Conservation (phyloP, 2,888 invertebrate genomes). For the Hoplodrina blanda region DNA sequence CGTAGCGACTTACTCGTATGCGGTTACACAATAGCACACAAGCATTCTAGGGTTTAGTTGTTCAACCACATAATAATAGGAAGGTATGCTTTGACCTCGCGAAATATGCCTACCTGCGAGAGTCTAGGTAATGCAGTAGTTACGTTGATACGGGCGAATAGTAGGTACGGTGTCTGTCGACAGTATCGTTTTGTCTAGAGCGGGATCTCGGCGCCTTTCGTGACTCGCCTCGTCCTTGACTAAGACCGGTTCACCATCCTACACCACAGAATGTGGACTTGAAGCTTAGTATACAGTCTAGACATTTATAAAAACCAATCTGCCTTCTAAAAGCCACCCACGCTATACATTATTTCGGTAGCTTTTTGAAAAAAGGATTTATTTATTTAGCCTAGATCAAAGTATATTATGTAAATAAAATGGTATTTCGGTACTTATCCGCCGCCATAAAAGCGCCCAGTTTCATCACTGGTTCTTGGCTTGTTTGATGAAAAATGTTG, state of each 20-base stretch:
- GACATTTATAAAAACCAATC: slow-evolving; percentile 40
- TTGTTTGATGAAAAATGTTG: slow-evolving; percentile 1
- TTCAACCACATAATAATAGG: slow-evolving; percentile 3
- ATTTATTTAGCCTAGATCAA: slow-evolving; percentile 3
- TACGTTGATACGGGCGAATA: slow-evolving; percentile 1
- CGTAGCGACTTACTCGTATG: background rate
- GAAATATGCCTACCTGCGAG: slow-evolving; percentile 1
- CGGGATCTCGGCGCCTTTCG: slow-evolving; percentile 51
- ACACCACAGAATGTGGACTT: slow-evolving; percentile 40
- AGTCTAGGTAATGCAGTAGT: slow-evolving; percentile 7
- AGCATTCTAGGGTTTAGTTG: background rate
- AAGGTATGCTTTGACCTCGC: background rate
- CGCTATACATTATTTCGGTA: slow-evolving; percentile 30
- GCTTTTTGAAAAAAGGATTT: slow-evolving; percentile 17
- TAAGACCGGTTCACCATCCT: slow-evolving; percentile 62
- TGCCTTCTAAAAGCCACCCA: slow-evolving; percentile 44
- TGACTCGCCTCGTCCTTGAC: slow-evolving; percentile 64
- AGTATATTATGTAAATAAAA: slow-evolving; percentile 35
- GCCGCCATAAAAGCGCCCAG: slow-evolving; percentile 5
- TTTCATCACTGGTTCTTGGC: slow-evolving; percentile 1
- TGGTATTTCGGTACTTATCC: slow-evolving; percentile 6
- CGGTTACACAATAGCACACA: slow-evolving; percentile 7
- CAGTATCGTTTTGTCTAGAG: slow-evolving; percentile 46
- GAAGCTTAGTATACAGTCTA: slow-evolving; percentile 44
- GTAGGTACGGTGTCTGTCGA: slow-evolving; percentile 14